These are phyloP conservation scores for Gasteruption jaculator DNA, from an alignment of 2,888 invertebrate genomes.

Conservation along the genomic window DNA sequence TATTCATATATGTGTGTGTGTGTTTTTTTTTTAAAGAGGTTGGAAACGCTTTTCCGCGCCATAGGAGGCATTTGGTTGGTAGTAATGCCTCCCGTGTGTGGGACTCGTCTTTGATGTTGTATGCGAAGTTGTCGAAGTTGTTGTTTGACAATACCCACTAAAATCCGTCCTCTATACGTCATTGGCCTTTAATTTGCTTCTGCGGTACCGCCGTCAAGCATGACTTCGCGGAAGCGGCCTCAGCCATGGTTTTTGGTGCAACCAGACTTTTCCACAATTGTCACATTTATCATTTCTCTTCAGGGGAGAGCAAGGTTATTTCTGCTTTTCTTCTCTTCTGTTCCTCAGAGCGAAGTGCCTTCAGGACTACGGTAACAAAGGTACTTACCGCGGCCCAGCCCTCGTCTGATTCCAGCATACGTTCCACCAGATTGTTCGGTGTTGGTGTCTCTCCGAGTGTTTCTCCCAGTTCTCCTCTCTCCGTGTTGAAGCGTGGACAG, in stretches of 20 bases:
- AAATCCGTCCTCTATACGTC: constrained; percentile 9
- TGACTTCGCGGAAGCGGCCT: constrained; percentile 8
- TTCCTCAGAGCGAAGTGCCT: constrained; percentile 1
- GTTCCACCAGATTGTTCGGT: constrained; percentile 1
- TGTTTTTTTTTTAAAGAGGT: too few species aligned
- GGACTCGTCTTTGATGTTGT: too few species aligned
- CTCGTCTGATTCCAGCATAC: constrained; percentile 3
- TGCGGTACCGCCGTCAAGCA: constrained; percentile 13
- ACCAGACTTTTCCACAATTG: neutral
- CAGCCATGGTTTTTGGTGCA: constrained; percentile 2
- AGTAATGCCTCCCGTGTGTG: too few species aligned
- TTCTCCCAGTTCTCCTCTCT: constrained; percentile 8
- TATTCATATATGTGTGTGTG: too few species aligned
- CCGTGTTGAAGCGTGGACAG: constrained; percentile 7
- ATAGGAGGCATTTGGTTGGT: too few species aligned
- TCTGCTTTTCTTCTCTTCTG: constrained; percentile 10
- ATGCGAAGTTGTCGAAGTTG: too few species aligned
- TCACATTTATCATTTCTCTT: too few species aligned
- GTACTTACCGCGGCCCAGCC: constrained; percentile 7
- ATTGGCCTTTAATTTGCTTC: neutral
- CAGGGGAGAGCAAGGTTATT: too few species aligned
- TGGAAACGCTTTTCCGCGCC: too few species aligned
- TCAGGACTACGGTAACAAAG: constrained; percentile 9
- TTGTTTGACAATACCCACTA: constrained; percentile 11
- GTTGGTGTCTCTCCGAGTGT: neutral